Evolutionary conservation across 2,113 vertebrate species (phyloP), one percentile per base, ranked within the genome.

Genomic region (Etia nguti): DNA sequence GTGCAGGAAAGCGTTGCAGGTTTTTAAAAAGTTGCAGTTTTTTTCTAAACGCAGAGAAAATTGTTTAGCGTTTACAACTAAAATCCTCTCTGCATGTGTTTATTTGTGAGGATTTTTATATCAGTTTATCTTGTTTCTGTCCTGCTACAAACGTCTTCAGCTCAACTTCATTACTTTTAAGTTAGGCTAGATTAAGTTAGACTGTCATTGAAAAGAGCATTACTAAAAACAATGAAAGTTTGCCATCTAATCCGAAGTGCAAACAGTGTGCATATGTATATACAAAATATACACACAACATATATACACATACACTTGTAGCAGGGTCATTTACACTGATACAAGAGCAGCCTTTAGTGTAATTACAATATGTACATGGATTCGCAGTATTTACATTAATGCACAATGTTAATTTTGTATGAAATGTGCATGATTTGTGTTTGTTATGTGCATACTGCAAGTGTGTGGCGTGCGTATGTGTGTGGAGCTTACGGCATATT

Each of bases 351-450:
- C 60, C 31, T 34, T 20, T 3, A 41, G n/a, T 41, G n/a, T 41
- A 43, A 70, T 70, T 68, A 24, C 62, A 41, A 41, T 5, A 41
- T 24, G 2, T 41, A 68, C 2, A 68, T 15, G 36, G 62, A 68
- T 15, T 68, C 0, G n/a, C 36, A 70, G 20, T 43, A 4, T 43
- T 70, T 24, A 70, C 36, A 70, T 43, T 41, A 43, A 2, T 41
- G 41, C 11, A 41, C 41, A 34, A 34, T 41, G 0, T 4, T 13
- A 38, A 12, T 65, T 65, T 65, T 65, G 10, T 0, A 65, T 0
- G 20, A 18, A 65, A 12, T 65, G 57, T 34, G 60, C 60, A 38
- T 65, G 60, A 20, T 36, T 65, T 65, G 18, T 65, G 60, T n/a
- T 38, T 65, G 31, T 65, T 65, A 65, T 65, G 60, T n/a, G 31